Evolutionary conservation across 2,888 invertebrate genomes (phyloP), one percentile per base, ranked within the genome.

Genomic region (Venusia cambrica): DNA sequence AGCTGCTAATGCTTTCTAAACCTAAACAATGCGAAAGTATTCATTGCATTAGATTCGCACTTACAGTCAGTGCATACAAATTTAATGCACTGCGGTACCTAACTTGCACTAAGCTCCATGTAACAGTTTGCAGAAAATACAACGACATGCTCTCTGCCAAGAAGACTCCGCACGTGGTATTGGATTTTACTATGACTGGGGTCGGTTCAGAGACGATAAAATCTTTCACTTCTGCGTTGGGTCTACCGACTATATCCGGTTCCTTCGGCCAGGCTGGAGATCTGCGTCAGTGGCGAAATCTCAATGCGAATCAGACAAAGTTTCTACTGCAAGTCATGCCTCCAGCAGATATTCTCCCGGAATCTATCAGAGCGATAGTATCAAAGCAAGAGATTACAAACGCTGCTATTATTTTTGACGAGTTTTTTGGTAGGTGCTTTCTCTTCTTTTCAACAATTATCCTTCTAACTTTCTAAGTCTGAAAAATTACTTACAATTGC

Each of bases 331-430:
- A 96, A 81, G 89, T 96, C 18, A 92, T 92, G 83, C 96, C 97
- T 0, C 97, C 97, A 0, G 93, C 93, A 0, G 96, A 96, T 62
- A 85, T 96, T 13, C 91, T 97, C 44, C 94, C 96, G 0, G 94
- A 95, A 72, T 91, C 94, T 1, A 90, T 98, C 1, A 87, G 95
- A 33, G 93, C 94, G 21, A 91, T 97, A 51, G 94, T 96, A 2
- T 87, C 90, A 0, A 90, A 91, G 46, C 93, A 96, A 76, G 96
- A 97, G 62, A 94, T 97, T 33, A 94, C 95, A 2, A 97, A 96
- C 66, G 96, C 97, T 5, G 97, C 96, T 3, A 94, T 98, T 26
- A 88, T 98, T 22, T 97, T 95, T 68, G 97, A 98, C 61, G 91
- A 93, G 10, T 91, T 92, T 17, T 97, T 96, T 66, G 92, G 95